phyloP scores from a whole-genome alignment of 2,888 invertebrate genomes.

The Cosmopolites sordidus region DNA sequence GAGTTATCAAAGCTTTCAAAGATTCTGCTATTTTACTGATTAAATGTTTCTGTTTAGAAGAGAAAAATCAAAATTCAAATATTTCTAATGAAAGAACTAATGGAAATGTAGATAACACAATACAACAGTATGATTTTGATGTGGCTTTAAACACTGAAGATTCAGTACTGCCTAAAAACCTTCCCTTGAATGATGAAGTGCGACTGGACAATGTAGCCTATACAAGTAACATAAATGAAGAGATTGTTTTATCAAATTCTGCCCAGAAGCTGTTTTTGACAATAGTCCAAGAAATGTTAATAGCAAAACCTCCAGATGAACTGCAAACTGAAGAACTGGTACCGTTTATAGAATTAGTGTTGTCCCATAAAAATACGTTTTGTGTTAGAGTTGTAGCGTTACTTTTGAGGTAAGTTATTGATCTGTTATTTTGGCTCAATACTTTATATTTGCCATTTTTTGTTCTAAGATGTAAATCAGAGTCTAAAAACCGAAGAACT shows the following conservation, averaged over 20 bases:
- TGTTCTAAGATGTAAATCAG: conserved; percentile 62
- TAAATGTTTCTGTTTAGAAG: conserved; percentile 4
- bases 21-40: not conserved
- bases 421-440: not conserved
- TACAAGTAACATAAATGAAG: conserved; percentile 49
- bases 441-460: not conserved
- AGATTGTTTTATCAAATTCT: conserved; percentile 56
- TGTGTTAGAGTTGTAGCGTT: conserved; percentile 71
- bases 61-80: conserved; percentile 5
- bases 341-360: conserved; percentile 68
- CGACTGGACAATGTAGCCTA: conserved; percentile 76
- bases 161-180: conserved; percentile 60
- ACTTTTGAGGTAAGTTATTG: conserved; percentile 42
- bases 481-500: conserved; percentile 72
- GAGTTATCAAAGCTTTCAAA: not conserved
- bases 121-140: conserved; percentile 7
- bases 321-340: conserved; percentile 76
- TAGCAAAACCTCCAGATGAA: conserved; percentile 75
- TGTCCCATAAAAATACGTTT: conserved; percentile 68
- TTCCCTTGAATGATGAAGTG: conserved; percentile 81
- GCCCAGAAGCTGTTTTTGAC: conserved; percentile 78
- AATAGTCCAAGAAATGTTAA: conserved; percentile 66
- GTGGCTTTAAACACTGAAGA: conserved; percentile 40
- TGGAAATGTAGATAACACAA: not conserved
- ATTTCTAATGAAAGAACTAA: conserved; percentile 6